phyloP scores from a whole-genome alignment of 2,888 invertebrate genomes.

The Harpalus rufipes region DNA sequence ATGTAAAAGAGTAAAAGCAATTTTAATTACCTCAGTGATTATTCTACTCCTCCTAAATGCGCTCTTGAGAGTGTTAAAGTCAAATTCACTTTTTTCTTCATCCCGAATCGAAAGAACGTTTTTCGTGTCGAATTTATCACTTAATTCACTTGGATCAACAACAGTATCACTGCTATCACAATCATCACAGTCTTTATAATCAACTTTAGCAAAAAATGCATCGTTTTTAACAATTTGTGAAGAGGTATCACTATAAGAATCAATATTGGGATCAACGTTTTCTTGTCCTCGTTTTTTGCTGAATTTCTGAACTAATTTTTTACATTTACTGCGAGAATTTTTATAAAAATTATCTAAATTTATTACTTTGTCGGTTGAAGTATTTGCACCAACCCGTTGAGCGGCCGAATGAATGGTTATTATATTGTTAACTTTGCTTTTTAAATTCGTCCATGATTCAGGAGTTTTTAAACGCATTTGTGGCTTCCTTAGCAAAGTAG shows the following conservation, averaged over 20 bases:
- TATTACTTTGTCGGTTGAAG: constrained; percentile 73
- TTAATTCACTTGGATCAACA: constrained; percentile 61
- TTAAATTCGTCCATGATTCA: constrained; percentile 74
- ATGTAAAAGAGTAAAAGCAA: neutral
- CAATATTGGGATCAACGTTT: constrained; percentile 69
- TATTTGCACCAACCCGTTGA: constrained; percentile 74
- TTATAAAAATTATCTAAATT: constrained; percentile 76
- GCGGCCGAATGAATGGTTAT: constrained; percentile 75
- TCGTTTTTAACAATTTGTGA: constrained; percentile 73
- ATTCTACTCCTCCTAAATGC: constrained; percentile 73
- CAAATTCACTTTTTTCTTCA: constrained; percentile 71
- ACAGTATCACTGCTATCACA: constrained; percentile 65
- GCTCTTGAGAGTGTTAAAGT: constrained; percentile 73
- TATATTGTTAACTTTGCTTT: constrained; percentile 74
- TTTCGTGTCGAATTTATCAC: constrained; percentile 60
- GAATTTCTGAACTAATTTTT: constrained; percentile 74
- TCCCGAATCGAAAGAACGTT: constrained; percentile 55
- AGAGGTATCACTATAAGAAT: constrained; percentile 67
- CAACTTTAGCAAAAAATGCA: constrained; percentile 72
- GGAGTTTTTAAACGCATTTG: constrained; percentile 71
- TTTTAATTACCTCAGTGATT: constrained; percentile 72
- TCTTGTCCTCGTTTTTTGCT: constrained; percentile 71
- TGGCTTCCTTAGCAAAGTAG: constrained; percentile 72
- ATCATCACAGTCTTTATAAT: constrained; percentile 49
- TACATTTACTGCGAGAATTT: constrained; percentile 75